Conservation (phyloP, 2,797 vertebrate genomes). For the Mormyrus proboscirostris region DNA sequence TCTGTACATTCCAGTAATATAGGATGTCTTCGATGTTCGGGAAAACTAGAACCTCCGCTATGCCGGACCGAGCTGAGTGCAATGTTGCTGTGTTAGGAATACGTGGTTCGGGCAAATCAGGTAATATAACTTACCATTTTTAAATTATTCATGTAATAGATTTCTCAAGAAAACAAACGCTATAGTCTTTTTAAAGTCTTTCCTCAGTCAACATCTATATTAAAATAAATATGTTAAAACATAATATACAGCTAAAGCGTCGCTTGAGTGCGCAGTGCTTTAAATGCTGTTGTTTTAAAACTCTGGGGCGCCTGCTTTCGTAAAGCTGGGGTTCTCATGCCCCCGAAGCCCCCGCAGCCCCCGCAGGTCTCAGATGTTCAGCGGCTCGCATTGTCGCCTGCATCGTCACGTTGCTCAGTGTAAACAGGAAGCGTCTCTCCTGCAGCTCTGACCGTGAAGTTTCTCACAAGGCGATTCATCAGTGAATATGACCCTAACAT, state of each 20-base stretch:
- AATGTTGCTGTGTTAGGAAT: slow-evolving; percentile 80
- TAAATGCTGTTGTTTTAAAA: background rate
- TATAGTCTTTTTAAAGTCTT: background rate
- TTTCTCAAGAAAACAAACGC: background rate
- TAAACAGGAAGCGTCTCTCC: slow-evolving; percentile 29
- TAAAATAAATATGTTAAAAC: background rate
- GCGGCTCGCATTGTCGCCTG: background rate
- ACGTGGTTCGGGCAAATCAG: slow-evolving; percentile 79
- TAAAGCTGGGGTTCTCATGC: slow-evolving; percentile 33
- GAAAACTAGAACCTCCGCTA: slow-evolving; percentile 52
- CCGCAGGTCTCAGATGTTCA: background rate
- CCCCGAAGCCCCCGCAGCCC: slow-evolving; percentile 3
- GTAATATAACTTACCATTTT: slow-evolving; percentile 45
- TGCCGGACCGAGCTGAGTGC: slow-evolving; percentile 62
- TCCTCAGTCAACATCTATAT: background rate
- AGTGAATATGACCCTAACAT: slow-evolving; percentile 80
- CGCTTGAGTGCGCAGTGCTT: background rate
- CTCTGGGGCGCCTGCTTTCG: background rate
- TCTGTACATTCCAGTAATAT: background rate
- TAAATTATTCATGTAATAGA: background rate
- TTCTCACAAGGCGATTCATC: slow-evolving; percentile 87
- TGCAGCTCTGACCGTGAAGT: slow-evolving; percentile 82
- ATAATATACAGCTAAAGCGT: background rate
- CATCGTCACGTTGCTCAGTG: background rate
- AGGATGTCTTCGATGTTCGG: background rate